Evolutionary conservation across 53 echinoderm and acorn worm species (phyloP).

Genomic region (Mesocentrotus franciscanus): DNA sequence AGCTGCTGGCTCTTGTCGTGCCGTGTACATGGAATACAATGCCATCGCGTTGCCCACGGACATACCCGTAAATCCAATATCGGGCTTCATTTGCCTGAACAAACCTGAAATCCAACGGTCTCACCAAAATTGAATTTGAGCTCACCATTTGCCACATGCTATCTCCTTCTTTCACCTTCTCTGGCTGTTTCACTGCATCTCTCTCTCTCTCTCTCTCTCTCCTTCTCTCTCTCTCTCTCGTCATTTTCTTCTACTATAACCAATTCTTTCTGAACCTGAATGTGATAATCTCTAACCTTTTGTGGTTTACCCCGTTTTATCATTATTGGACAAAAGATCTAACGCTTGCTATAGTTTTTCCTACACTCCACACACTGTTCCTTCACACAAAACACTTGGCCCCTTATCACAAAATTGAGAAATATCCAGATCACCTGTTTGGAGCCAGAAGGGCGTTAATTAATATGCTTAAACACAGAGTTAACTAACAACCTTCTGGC

Average conservation of each 20-base stretch:
- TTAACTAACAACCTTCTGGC: too few species aligned
- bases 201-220: neutral
- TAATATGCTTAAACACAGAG: too few species aligned
- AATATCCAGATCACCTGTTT: neutral
- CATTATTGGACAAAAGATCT: neutral
- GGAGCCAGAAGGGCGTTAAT: too few species aligned
- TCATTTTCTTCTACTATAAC: constrained; percentile 32
- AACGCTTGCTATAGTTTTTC: neutral
- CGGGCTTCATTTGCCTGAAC: constrained; percentile 47
- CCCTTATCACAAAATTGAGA: neutral
- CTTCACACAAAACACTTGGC: neutral
- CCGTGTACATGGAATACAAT: constrained; percentile 56
- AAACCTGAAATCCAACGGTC: constrained; percentile 50
- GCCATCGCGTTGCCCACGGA: constrained; percentile 55
- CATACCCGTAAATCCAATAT: constrained; percentile 62
- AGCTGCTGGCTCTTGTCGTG: constrained; percentile 30
- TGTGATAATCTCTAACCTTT: constrained; percentile 13
- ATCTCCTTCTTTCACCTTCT: constrained; percentile 31
- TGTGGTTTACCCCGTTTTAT: neutral
- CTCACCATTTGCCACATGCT: constrained; percentile 34
- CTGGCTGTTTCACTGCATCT: neutral
- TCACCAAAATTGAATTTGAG: constrained; percentile 62
- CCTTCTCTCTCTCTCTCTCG: neutral
- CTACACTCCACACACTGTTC: neutral
- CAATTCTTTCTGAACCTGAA: neutral